Percentiles rank a stretch among this genome's conserved stretches.
These are phyloP conservation scores for Sipha flava DNA, from an alignment of 1,140 invertebrate genomes.

Conservation along the genomic window DNA sequence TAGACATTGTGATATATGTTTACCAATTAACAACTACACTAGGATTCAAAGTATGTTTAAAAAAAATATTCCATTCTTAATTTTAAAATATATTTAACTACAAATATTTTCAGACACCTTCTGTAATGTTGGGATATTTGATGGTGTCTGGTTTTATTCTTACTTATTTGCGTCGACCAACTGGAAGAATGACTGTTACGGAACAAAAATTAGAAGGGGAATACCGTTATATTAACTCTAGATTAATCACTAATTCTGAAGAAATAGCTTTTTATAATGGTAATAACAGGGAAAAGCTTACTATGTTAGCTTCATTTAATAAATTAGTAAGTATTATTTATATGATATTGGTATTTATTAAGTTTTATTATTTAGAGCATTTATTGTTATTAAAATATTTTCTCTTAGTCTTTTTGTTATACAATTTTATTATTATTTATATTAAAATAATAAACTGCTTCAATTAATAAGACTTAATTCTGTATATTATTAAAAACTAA, in stretches of 20 bases:
- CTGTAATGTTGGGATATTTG: constrained; percentile 76
- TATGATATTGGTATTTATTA: not conserved
- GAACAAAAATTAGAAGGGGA: constrained; percentile 97
- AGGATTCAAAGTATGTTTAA: constrained; percentile 47
- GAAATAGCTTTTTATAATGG: constrained; percentile 87
- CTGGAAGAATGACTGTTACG: constrained; percentile 77
- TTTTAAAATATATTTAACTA: not conserved
- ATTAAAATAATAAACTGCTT: too few relatives aligned
- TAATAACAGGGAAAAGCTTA: constrained; percentile 68
- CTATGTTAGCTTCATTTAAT: constrained; percentile 76
- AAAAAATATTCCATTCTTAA: not conserved
- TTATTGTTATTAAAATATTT: not conserved
- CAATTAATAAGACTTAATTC: too few relatives aligned
- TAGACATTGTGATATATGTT: constrained; percentile 92
- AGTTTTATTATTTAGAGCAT: not conserved
- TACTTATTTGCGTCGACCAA: constrained; percentile 72
- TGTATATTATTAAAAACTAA: too few relatives aligned
- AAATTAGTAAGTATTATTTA: constrained; percentile 64
- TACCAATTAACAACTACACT: constrained; percentile 77
- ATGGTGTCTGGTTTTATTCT: constrained; percentile 71
- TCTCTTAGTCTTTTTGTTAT: too few relatives aligned
- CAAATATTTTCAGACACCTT: constrained; percentile 59
- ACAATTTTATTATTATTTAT: too few relatives aligned
- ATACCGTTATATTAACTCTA: constrained; percentile 91
- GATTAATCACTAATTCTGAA: constrained; percentile 94